Evolutionary conservation across 2,888 invertebrate genomes (phyloP).

Genomic region (Anodontia alba): DNA sequence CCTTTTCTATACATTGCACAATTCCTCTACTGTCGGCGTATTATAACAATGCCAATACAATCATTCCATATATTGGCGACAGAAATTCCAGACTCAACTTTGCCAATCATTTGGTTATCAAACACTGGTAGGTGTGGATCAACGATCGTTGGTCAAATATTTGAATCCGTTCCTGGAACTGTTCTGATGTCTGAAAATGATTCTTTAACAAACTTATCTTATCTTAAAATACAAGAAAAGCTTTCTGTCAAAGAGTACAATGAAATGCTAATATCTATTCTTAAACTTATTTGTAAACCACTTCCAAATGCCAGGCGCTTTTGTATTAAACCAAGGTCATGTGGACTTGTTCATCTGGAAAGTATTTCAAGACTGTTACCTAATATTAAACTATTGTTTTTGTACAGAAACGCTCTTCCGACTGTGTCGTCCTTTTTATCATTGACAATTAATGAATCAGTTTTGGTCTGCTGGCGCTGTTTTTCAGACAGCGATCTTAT

Average conservation of each 20-base stretch:
- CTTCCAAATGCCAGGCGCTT: not conserved
- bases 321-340: not conserved
- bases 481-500: not conserved
- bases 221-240: not conserved
- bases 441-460: not conserved
- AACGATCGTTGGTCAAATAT: not conserved
- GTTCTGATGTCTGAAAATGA: not conserved
- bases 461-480: not conserved
- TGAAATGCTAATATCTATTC: not conserved
- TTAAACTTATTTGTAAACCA: not conserved
- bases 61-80: not conserved
- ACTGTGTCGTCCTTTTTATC: not conserved
- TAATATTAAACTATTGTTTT: not conserved
- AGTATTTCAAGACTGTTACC: not conserved
- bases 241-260: not conserved
- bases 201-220: not conserved
- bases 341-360: not conserved
- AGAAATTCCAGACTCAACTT: not conserved
- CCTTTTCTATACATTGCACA: not conserved
- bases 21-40: not conserved
- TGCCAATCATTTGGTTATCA: not conserved
- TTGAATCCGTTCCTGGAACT: not conserved
- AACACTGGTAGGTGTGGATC: not conserved
- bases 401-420: not conserved
- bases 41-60: not conserved